Evolutionary conservation across 2,888 invertebrate species (phyloP), one percentile per base, ranked within the genome.

Genomic region (Tipula vernalis): DNA sequence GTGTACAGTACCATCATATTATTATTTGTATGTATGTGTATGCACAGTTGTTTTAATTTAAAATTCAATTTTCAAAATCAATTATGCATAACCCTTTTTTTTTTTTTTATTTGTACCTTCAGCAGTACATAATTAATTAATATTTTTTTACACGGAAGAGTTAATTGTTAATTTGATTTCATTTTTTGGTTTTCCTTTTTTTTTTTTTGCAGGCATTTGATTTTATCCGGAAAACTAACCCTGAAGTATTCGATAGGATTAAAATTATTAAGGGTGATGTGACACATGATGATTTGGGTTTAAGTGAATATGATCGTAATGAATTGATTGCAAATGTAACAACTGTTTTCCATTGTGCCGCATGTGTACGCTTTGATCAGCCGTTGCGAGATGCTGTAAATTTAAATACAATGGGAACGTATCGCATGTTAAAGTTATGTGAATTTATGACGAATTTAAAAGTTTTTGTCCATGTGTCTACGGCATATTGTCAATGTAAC

Each of bases 401-500:
- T 88, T 94, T 98, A 93, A 98, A 98, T 91, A 96, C 97, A 0
- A 92, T 94, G 3, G 98, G 96, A 3, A 97, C 97, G 0, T 93
- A 95, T 87, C 93, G 95, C 88, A 93, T 98, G 90, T 91, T 98
- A 18, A 93, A 95, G 51, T 92, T 98, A 86, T 96, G 96, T 87
- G 95, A 95, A 89, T 92, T 93, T 88, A 94, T 95, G 92, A 93
- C 93, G 88, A 94, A 95, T 44, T 92, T 98, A 86, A 93, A 93
- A 91, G 94, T 92, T 0, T 94, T 97, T 89, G 93, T 97, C 2
- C 97, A 99, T 91, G 96, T 98, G 0, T 98, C 98, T 0, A 99
- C 98, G 0, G 95, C 98, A 0, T 99, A 97, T 91, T 97, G 98
- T 88, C 97, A 98, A 90, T 97, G 98, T 90, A 95, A 97, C 89